Percentiles rank a stretch among this genome's conserved stretches.
Evolutionary conservation across 2,113 vertebrate species (phyloP).

Genomic region (Lepisosteus oculatus): DNA sequence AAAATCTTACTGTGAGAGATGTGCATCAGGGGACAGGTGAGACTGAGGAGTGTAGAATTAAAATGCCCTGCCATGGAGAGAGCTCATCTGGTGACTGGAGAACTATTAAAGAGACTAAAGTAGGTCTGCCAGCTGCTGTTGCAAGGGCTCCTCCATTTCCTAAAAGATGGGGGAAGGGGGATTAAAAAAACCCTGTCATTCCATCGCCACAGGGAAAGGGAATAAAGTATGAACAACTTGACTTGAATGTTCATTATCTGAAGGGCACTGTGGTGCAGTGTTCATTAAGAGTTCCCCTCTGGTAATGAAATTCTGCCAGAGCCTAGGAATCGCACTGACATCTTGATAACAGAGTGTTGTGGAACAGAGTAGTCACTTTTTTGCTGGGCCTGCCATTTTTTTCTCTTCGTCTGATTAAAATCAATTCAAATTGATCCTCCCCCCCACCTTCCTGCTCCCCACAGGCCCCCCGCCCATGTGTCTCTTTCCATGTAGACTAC

Average conservation of each 20-base stretch:
- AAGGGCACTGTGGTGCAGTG: slow-evolving; percentile 5
- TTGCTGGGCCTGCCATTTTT: background rate
- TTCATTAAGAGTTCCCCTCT: slow-evolving; percentile 13
- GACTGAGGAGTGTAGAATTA: background rate
- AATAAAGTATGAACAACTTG: slow-evolving; percentile 12
- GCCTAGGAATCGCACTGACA: background rate
- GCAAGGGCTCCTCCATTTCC: background rate
- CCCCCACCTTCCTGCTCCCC: background rate
- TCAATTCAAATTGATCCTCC: slow-evolving; percentile 6
- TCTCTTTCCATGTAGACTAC: background rate
- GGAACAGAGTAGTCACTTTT: background rate
- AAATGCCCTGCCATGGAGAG: background rate
- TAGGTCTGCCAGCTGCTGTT: background rate
- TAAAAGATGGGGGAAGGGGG: background rate
- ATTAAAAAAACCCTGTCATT: background rate
- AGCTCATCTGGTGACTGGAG: background rate
- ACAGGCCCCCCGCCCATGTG: background rate
- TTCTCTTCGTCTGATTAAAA: background rate
- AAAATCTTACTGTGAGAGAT: background rate
- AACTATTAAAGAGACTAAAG: background rate
- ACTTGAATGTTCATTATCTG: slow-evolving; percentile 14
- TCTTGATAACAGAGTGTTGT: background rate
- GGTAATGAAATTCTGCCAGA: background rate
- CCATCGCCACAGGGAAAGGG: background rate
- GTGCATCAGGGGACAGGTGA: background rate